These are phyloP conservation scores for Thera obeliscata DNA, from an alignment of 2,888 invertebrate species.

Conservation along the genomic window DNA sequence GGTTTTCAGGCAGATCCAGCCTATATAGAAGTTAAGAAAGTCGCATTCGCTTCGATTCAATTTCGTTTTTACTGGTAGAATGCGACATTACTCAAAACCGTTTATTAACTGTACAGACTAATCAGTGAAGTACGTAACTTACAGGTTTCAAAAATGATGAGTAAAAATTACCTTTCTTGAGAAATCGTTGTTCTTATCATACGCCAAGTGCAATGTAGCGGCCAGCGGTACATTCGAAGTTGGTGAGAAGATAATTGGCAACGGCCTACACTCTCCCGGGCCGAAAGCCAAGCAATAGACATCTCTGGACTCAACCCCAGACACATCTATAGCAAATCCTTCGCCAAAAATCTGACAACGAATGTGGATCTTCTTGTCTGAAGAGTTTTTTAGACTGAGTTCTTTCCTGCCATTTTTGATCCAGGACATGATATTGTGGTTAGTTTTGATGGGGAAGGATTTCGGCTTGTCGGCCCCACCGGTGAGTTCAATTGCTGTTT, in stretches of 20 bases:
- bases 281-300: slow-evolving; percentile 64
- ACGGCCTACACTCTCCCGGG: slow-evolving; percentile 63
- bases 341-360: slow-evolving; percentile 70
- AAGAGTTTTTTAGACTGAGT: slow-evolving; percentile 69
- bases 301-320: slow-evolving; percentile 63
- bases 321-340: slow-evolving; percentile 70
- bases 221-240: slow-evolving; percentile 55
- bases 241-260: slow-evolving; percentile 67
- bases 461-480: slow-evolving; percentile 63
- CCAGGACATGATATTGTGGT: slow-evolving; percentile 66
- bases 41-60: too few relatives aligned
- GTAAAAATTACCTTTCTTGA: slow-evolving; percentile 61
- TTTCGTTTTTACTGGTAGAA: not conserved
- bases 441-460: slow-evolving; percentile 72
- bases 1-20: too few relatives aligned
- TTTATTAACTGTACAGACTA: too few relatives aligned
- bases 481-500: slow-evolving; percentile 57
- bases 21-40: too few relatives aligned
- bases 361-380: slow-evolving; percentile 65
- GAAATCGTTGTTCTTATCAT: slow-evolving; percentile 67
- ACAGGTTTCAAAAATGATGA: too few relatives aligned
- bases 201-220: slow-evolving; percentile 63
- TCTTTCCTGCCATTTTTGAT: slow-evolving; percentile 70
- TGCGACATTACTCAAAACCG: too few relatives aligned
- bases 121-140: too few relatives aligned